A percentile compares a stretch with the other conserved stretches of the same genome.
These are phyloP conservation scores for Hermodice carunculata DNA, from an alignment of 2,888 invertebrate species.

Conservation along the genomic window DNA sequence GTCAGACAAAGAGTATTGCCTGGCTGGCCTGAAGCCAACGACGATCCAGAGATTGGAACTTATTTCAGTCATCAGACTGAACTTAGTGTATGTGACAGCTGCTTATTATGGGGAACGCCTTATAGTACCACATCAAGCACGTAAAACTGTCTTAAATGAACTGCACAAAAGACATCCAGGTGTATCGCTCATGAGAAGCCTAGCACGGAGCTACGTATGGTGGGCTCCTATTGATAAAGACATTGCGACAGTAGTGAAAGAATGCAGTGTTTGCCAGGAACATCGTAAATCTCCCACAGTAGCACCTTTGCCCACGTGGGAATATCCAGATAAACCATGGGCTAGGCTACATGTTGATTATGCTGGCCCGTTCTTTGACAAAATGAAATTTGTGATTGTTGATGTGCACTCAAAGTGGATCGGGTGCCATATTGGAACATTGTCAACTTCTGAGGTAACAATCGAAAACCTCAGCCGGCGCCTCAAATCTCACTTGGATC, in stretches of 20 bases:
- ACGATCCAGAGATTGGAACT: background rate
- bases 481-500: background rate
- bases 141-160: too few relatives aligned
- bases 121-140: too few relatives aligned
- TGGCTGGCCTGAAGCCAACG: background rate
- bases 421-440: conserved; percentile 28
- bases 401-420: conserved; percentile 47
- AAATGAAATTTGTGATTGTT: conserved; percentile 39
- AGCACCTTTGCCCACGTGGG: conserved; percentile 49
- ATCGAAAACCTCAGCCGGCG: conserved; percentile 24
- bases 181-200: too few relatives aligned
- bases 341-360: conserved; percentile 48
- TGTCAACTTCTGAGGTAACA: conserved; percentile 33
- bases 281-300: conserved; percentile 30
- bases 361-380: conserved; percentile 41
- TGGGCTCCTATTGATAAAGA: conserved; percentile 41
- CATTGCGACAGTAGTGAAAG: conserved; percentile 18
- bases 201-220: conserved; percentile 41
- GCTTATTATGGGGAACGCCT: too few relatives aligned
- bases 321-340: conserved; percentile 47
- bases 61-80: background rate
- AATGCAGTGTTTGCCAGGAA: conserved; percentile 22
- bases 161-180: too few relatives aligned
- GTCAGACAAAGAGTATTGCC: too few relatives aligned
- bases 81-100: too few relatives aligned